Conservation (phyloP, 2,797 vertebrate genomes). For the Halcyon smyrnensis region DNA sequence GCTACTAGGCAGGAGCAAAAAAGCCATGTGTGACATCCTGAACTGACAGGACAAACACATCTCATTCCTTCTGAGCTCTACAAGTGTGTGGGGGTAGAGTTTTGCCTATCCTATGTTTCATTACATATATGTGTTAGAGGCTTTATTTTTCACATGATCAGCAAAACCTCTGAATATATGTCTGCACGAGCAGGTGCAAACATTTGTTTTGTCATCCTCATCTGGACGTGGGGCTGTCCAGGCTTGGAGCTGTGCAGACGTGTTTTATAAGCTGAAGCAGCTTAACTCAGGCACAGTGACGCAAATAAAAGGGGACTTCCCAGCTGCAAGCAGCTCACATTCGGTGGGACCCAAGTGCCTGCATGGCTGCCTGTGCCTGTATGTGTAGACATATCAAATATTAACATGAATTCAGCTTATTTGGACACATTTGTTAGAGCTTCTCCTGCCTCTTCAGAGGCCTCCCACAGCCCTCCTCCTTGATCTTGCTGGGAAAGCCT, state of each 20-base stretch:
- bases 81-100: not conserved
- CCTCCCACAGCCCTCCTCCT: not conserved
- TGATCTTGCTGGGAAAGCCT: slow-evolving; percentile 20
- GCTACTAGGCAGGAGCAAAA: not conserved
- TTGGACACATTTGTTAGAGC: slow-evolving; percentile 48
- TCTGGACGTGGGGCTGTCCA: not conserved
- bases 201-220: not conserved
- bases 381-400: not conserved
- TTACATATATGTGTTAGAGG: not conserved
- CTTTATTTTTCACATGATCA: not conserved
- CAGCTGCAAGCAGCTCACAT: not conserved
- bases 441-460: not conserved
- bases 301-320: not conserved
- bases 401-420: slow-evolving; percentile 26
- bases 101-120: slow-evolving; percentile 9
- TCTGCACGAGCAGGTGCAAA: not conserved
- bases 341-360: not conserved
- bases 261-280: not conserved
- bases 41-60: not conserved
- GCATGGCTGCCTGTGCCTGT: not conserved
- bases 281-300: rapidly evolving
- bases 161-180: not conserved
- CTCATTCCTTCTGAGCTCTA: not conserved
- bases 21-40: rapidly evolving
- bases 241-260: not conserved